Evolutionary conservation across 2,888 invertebrate genomes (phyloP), one percentile per base, ranked within the genome.

Genomic region (Gonocerus acuteangulatus): DNA sequence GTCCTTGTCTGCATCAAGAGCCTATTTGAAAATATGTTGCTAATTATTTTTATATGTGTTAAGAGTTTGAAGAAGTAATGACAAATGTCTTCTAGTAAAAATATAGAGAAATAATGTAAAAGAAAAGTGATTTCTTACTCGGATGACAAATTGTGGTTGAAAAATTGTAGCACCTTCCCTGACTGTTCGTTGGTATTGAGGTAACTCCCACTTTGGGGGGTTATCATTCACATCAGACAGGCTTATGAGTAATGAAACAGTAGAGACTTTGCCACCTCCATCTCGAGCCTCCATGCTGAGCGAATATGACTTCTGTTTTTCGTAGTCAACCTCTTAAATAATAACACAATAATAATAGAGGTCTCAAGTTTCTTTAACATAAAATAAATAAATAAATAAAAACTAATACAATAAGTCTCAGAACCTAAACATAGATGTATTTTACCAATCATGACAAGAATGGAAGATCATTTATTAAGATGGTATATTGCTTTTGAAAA

Each of bases 241-340:
- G 66, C 86, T 84, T 13, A 89, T 79, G 52, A 83, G 81, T 36
- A 89, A 75, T 72, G 86, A 86, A 0, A 84, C 82, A 23, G 85
- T 82, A 0, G 85, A 80, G 13, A 84, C 80, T 67, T 81, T 80
- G 0, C 86, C 87, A 0, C 91, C 90, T 0, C 89, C 89, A 71
- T 93, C 92, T 65, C 79, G 81, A 0, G 90, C 92, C 65, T 87
- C 86, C 57, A 89, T 78, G 0, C 87, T 88, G 61, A 92, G 73
- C 62, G 87, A 87, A 67, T 87, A 92, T 62, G 85, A 85, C 68
- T 85, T 86, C 68, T 89, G 87, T 11, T 80, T 80, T 71, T 93
- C 92, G 70, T 87, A 87, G 71, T 93, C 89, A 48, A 92, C 73
- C 4, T 74, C 69, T 65, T 60, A 7, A 32, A 60, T 58, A 36